Base-by-base conservation (phyloP, 1,140 invertebrate species). In the Drosophila kurseongensis region DNA sequence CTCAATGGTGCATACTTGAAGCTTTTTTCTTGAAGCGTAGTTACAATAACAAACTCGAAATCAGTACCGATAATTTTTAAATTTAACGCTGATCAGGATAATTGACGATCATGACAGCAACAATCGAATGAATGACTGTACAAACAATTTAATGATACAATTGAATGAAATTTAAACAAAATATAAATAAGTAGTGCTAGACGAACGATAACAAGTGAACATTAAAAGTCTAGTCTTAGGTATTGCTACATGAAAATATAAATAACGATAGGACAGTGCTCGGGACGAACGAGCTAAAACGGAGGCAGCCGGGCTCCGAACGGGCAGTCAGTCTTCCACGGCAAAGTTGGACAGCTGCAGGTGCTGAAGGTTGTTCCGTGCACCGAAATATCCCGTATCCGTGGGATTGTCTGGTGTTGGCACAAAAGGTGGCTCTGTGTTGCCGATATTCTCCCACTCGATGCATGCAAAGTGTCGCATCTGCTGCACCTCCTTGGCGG, bases 311-410 rank as follows among this genome's bases (percentile, higher is more conserved):
- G 61, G 69, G 45, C 71, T 68, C 71, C 63, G 50, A 14, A 23
- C 1, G 51, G 18, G 27, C 7, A n/a, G n/a, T 59, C 40, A 92
- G 44, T 92, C 91, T 77, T 92, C 91, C 35, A 80, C 42, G 35
- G 97, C 96, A 92, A 96, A 96, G 90, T 95, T 96, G 14, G 97
- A 97, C 29, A 98, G 94, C 82, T 96, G 95, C 42, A 98, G 94
- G 89, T 97, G 96, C 76, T 97, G 96, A 78, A 97, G 92, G 77
- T 95, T 95, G 92, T 98, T 98, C 45, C 97, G 95, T 68, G 96
- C 96, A 94, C 98, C 96, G 94, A 99, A 99, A 92, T 99, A 99
- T 42, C 95, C 96, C 3, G 98, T 99, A 93, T 99, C 98, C 55
- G 96, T 96, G 45, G 96, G 95, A 94, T 97, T 96, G 84, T 97